Percentiles rank a stretch among this genome's conserved stretches.
phyloP scores from a whole-genome alignment of 2,797 vertebrate species.

The Thaleichthys pacificus region DNA sequence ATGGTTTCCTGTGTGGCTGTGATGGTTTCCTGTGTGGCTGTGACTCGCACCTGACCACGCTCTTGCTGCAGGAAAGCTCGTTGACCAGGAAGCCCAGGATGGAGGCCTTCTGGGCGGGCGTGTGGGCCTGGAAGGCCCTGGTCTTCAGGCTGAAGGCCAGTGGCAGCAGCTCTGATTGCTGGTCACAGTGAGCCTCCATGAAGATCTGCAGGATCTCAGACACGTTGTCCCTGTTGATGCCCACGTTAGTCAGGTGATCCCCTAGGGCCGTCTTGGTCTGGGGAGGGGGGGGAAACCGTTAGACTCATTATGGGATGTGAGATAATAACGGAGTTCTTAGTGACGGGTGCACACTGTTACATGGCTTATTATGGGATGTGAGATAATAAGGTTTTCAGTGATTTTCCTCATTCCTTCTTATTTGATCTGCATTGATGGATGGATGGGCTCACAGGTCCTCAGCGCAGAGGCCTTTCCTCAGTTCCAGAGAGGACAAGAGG shows the following conservation, averaged over 20 bases:
- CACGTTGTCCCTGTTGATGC: constrained; percentile 89
- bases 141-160: constrained; percentile 89
- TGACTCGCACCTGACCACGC: constrained; percentile 84
- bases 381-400: no score
- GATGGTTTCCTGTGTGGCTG: no score
- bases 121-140: constrained; percentile 92
- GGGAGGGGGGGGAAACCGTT: not conserved
- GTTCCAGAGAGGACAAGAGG: no score
- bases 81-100: constrained; percentile 90
- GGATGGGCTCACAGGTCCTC: no score
- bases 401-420: no score
- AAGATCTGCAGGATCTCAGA: constrained; percentile 95
- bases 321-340: no score
- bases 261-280: constrained; percentile 91
- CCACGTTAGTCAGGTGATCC: constrained; percentile 86
- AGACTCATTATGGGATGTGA: not conserved
- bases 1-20: no score
- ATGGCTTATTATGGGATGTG: no score
- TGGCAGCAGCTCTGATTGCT: constrained; percentile 65
- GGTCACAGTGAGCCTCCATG: constrained; percentile 88
- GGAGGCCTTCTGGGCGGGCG: constrained; percentile 87
- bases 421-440: no score
- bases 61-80: constrained; percentile 93
- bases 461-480: no score
- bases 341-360: no score